Evolutionary conservation across 2,797 vertebrate species (phyloP).

Genomic region (Scolopax rusticola): DNA sequence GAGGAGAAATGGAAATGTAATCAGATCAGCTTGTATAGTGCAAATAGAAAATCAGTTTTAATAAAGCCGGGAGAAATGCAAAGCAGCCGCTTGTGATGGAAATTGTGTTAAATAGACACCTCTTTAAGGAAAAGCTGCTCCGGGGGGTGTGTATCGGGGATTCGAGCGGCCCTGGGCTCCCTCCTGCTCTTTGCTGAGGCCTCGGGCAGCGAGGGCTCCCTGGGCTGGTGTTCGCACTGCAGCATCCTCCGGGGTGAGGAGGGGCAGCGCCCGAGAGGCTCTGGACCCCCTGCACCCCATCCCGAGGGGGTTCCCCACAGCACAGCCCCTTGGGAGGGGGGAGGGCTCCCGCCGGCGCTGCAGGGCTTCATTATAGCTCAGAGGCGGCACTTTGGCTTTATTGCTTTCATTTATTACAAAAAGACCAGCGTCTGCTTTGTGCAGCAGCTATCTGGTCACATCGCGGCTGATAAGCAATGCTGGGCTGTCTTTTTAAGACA

Average conservation of each 20-base stretch:
- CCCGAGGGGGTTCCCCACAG: fast-evolving
- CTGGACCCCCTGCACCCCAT: background rate
- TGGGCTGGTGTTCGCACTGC: fast-evolving
- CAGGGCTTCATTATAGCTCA: conserved; percentile 75
- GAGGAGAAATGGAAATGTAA: conserved; percentile 83
- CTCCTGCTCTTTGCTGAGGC: conserved; percentile 8
- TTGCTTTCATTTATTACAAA: conserved; percentile 81
- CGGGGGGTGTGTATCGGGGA: conserved; percentile 44
- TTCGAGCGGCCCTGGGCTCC: background rate
- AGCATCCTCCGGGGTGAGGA: fast-evolving
- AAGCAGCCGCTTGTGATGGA: conserved; percentile 82
- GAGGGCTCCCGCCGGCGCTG: background rate
- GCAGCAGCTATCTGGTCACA: conserved; percentile 81
- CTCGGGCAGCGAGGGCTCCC: background rate
- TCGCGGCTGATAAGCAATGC: conserved; percentile 80
- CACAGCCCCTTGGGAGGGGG: fast-evolving
- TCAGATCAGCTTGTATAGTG: conserved; percentile 82
- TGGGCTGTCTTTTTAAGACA: conserved; percentile 80
- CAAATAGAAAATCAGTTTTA: conserved; percentile 86
- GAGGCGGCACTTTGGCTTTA: conserved; percentile 78
- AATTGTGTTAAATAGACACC: conserved; percentile 76
- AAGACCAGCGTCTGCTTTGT: conserved; percentile 75
- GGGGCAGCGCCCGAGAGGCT: fast-evolving
- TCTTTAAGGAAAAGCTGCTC: conserved; percentile 66
- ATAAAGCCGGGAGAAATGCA: conserved; percentile 84